phyloP scores from a whole-genome alignment of 2,113 vertebrate genomes.

The Chelonoidis abingdonii region DNA sequence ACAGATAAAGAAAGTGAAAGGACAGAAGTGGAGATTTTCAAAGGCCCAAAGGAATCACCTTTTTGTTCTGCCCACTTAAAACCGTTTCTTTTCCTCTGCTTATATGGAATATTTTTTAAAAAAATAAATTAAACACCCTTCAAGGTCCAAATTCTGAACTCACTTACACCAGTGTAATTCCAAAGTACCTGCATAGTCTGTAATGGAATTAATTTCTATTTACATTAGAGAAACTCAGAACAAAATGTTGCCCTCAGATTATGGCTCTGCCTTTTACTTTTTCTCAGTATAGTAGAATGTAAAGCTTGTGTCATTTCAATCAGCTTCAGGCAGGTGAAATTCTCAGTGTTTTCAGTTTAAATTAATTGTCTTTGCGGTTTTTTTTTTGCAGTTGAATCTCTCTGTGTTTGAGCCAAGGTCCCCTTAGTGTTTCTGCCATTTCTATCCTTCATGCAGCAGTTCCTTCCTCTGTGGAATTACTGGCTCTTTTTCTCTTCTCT shows the following conservation, averaged over 20 bases:
- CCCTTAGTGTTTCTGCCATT: not conserved
- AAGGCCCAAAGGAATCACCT: not conserved
- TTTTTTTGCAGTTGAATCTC: not conserved
- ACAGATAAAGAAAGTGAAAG: not conserved
- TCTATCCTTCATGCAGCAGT: not conserved
- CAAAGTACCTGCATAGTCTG: not conserved
- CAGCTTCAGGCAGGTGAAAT: not conserved
- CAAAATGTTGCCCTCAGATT: not conserved
- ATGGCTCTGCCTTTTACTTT: not conserved
- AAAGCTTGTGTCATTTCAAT: not conserved
- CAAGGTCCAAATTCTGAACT: not conserved
- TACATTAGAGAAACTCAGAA: not conserved
- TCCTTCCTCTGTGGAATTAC: slow-evolving; percentile 65
- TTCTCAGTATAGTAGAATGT: not conserved
- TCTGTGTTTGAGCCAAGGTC: slow-evolving; percentile 2
- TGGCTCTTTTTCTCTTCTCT: slow-evolving; percentile 74
- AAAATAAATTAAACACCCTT: not conserved
- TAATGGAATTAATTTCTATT: not conserved
- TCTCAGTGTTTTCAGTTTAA: slow-evolving; percentile 27
- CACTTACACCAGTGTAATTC: not conserved
- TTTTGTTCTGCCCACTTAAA: not conserved
- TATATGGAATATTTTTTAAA: not conserved
- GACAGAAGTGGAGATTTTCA: not conserved
- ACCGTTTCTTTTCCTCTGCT: not conserved
- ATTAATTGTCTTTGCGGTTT: slow-evolving; percentile 23